phyloP scores from a whole-genome alignment of 2,797 vertebrate species.

The Takifugu rubripes region DNA sequence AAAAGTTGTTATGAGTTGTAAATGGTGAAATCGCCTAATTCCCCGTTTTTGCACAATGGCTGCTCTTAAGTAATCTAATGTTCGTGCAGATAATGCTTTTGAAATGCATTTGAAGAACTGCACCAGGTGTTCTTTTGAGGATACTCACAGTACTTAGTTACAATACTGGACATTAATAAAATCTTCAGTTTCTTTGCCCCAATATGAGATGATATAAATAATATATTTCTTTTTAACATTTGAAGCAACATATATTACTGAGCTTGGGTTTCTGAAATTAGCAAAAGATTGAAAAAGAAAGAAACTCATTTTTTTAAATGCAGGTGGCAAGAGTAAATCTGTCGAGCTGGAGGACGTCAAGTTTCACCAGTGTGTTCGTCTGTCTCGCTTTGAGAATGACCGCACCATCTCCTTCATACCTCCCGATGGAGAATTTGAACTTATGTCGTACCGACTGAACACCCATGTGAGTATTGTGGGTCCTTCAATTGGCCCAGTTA shows the following conservation, averaged over 20 bases:
- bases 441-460: slow-evolving; percentile 93
- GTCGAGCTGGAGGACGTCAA: slow-evolving; percentile 94
- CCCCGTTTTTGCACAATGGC: not conserved
- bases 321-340: slow-evolving; percentile 93
- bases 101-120: too few species aligned
- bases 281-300: too few species aligned
- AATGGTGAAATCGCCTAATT: not conserved
- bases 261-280: too few species aligned
- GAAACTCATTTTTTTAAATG: slow-evolving; percentile 4
- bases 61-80: too few species aligned
- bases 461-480: slow-evolving; percentile 81
- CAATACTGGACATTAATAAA: too few species aligned
- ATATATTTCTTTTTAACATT: too few species aligned
- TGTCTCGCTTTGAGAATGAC: slow-evolving; percentile 94
- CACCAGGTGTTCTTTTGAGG: too few species aligned
- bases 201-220: too few species aligned
- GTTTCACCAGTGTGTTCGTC: slow-evolving; percentile 93
- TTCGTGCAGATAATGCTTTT: too few species aligned
- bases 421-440: slow-evolving; percentile 91
- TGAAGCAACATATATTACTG: too few species aligned
- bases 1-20: not conserved
- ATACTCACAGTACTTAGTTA: too few species aligned
- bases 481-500: not conserved
- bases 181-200: too few species aligned
- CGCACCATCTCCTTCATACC: slow-evolving; percentile 95